Base-by-base conservation (phyloP, 2,888 invertebrate genomes). In the Drosophila mulleri region DNA sequence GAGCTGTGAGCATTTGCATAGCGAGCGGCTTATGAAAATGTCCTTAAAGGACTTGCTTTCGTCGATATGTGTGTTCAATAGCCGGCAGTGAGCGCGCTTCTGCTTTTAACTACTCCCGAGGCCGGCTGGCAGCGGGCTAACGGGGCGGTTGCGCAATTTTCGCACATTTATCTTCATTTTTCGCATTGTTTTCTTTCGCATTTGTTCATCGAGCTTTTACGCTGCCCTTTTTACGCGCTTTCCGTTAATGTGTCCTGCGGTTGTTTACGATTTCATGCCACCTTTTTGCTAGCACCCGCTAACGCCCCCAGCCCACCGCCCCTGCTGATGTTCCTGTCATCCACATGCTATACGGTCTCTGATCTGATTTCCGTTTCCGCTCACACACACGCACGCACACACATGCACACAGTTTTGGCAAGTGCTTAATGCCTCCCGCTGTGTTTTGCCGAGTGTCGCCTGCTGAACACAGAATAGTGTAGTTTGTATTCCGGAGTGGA, bases 101-200 rank as follows among this genome's bases (percentile, higher is more conserved):
- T 53, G 54, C 47, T 52, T 63, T 78, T 66, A 45, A 54, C 57
- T 56, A 52, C 75, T 29, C 23, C 9, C 32, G 3, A 9, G 7
- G 11, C 32, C 8, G 8, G 29, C 29, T 29, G 29, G 29, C 29
- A 29, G 8, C 29, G 29, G 29, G 32, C 11, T 20, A 48, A 56
- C 72, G 37, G 41, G 47, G 72, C 75, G 80, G 64, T 39, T 68
- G 69, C 80, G 68, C 69, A 75, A 78, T 86, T 67, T 83, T 83
- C 71, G 67, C 85, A 60, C 89, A 86, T 86, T 88, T 76, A 88
- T 89, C 88, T 86, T 86, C 83, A 86, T 86, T 88, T 80, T 64
- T 69, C 48, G 61, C 67, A 80, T 69, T 81, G 72, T 80, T 75
- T 72, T 76, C 71, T 63, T 68, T 66, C n/a, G 14, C 37, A 37